Conservation (phyloP, 2,888 invertebrate genomes). For the Chloromyia formosa region DNA sequence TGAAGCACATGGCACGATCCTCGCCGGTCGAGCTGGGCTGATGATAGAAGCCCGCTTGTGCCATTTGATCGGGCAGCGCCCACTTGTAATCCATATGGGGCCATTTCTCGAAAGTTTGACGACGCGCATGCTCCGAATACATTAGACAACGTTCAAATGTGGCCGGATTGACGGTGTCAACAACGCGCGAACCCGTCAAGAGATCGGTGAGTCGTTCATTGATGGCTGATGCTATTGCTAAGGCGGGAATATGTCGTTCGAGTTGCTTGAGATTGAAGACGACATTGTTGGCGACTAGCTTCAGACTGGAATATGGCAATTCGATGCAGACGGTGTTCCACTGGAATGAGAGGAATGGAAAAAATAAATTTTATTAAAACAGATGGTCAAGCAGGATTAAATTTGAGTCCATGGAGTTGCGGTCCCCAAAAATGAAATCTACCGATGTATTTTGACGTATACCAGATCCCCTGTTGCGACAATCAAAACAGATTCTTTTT, state of each 20-base stretch:
- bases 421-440: too few relatives aligned
- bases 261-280: constrained; percentile 84
- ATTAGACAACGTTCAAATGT: constrained; percentile 70
- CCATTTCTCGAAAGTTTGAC: constrained; percentile 93
- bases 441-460: too few relatives aligned
- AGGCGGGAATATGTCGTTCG: constrained; percentile 83
- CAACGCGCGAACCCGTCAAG: constrained; percentile 65
- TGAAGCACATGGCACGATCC: constrained; percentile 96
- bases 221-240: constrained; percentile 89
- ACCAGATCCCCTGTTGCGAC: too few relatives aligned
- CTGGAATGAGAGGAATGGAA: constrained; percentile 66
- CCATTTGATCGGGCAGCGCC: constrained; percentile 96
- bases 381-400: too few relatives aligned
- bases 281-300: constrained; percentile 80
- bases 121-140: constrained; percentile 91
- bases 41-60: constrained; percentile 96
- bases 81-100: constrained; percentile 98
- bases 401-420: too few relatives aligned
- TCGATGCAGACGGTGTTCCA: constrained; percentile 91
- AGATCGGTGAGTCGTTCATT: constrained; percentile 86
- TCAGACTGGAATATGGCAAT: constrained; percentile 80
- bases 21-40: constrained; percentile 90
- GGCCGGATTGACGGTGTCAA: constrained; percentile 61
- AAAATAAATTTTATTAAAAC: constrained; percentile 9
- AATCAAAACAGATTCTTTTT: too few relatives aligned